These are phyloP conservation scores for Nematopogon swammerdamellus DNA, from an alignment of 2,888 invertebrate genomes.

Conservation along the genomic window DNA sequence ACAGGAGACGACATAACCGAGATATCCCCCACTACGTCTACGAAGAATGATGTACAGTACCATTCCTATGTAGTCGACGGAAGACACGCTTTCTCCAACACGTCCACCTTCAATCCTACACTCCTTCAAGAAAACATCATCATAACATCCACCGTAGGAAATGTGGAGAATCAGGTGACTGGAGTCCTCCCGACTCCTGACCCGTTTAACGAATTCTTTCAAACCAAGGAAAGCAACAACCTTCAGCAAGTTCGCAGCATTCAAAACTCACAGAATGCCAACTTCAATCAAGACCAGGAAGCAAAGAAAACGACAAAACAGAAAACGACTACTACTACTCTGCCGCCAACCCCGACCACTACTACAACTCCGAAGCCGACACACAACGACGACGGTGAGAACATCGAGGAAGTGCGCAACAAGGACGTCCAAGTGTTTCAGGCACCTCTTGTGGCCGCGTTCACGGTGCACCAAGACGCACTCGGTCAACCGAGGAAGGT, in stretches of 20 bases:
- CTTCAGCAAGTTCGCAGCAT: conserved; percentile 41
- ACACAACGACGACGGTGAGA: conserved; percentile 64
- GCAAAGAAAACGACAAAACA: conserved; percentile 16
- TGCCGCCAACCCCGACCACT: conserved; percentile 45
- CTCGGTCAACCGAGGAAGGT: conserved; percentile 76
- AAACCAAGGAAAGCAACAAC: conserved; percentile 32
- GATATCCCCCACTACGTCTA: conserved; percentile 18
- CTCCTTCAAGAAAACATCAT: conserved; percentile 37
- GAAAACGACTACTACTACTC: conserved; percentile 35
- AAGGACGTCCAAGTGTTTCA: conserved; percentile 75
- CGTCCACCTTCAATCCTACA: conserved; percentile 26
- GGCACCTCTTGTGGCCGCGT: conserved; percentile 80
- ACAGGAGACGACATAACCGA: conserved; percentile 33
- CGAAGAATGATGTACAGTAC: conserved; percentile 44
- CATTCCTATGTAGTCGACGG: conserved; percentile 56
- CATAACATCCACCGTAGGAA: conserved; percentile 39
- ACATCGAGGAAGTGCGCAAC: conserved; percentile 64
- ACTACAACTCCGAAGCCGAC: conserved; percentile 65
- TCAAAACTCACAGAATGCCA: conserved; percentile 22
- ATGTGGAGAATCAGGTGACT: conserved; percentile 43
- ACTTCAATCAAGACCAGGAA: conserved; percentile 18
- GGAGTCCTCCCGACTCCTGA: conserved; percentile 34
- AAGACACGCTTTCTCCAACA: conserved; percentile 36
- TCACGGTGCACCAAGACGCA: conserved; percentile 81
- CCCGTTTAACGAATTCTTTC: conserved; percentile 39